Conservation (phyloP, 2,888 invertebrate species). For the Himalopsyche japonica region DNA sequence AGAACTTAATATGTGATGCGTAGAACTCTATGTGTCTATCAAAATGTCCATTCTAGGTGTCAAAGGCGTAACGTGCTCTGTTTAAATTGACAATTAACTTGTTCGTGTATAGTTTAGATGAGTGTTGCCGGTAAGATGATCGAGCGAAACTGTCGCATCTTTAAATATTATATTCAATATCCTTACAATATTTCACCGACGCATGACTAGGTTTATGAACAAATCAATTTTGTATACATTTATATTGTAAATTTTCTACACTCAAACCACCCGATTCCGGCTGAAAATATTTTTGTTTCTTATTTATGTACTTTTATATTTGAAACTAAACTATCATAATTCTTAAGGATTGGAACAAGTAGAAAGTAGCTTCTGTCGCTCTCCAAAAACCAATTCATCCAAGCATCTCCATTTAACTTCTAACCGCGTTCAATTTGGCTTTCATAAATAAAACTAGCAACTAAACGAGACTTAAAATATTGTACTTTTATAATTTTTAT, state of each 20-base stretch:
- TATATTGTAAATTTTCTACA: conserved; percentile 9
- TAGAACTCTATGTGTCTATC: conserved; percentile 26
- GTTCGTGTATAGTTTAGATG: conserved; percentile 28
- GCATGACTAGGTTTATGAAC: not conserved
- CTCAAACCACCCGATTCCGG: conserved; percentile 4
- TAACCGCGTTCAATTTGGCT: not conserved
- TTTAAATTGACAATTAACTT: conserved; percentile 17
- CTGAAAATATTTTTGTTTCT: conserved; percentile 23
- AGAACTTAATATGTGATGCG: conserved; percentile 33
- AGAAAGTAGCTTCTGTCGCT: not conserved
- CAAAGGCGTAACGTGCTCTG: conserved; percentile 23
- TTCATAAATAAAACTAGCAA: not conserved
- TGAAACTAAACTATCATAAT: conserved; percentile 1
- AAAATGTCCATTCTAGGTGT: conserved; percentile 34
- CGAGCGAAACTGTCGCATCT: not conserved
- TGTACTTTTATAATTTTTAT: not conserved
- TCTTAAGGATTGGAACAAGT: not conserved
- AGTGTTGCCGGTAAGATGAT: not conserved
- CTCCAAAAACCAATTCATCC: not conserved
- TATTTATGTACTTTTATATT: conserved; percentile 40
- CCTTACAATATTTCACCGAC: not conserved
- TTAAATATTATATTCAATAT: conserved; percentile 4
- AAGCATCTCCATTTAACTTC: not conserved
- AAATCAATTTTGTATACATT: conserved; percentile 4
- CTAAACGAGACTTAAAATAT: not conserved